Percentiles rank a stretch among this genome's conserved stretches.
Conservation (phyloP, 2,113 vertebrate species). For the Coptodon bakossiorum region DNA sequence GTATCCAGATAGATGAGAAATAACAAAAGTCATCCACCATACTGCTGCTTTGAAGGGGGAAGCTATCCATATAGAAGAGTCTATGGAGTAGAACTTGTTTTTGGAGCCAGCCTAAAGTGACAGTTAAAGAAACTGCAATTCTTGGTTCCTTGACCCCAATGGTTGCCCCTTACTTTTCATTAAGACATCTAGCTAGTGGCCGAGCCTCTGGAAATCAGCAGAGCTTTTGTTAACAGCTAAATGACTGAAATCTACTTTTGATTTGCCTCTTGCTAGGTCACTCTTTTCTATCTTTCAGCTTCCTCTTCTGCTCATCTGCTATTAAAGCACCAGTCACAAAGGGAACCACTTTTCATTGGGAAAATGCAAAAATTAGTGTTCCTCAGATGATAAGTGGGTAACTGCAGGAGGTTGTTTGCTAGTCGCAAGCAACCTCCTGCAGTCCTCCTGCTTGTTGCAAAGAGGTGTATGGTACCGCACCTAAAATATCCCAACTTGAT, state of each 20-base stretch:
- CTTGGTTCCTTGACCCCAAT: not conserved
- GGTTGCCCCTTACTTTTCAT: not conserved
- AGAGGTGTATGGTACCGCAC: not conserved
- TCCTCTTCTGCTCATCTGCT: not conserved
- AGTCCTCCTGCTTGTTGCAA: not conserved
- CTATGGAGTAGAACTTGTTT: not conserved
- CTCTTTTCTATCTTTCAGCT: not conserved
- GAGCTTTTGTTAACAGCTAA: not conserved
- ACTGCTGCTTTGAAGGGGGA: not conserved
- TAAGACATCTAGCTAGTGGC: not conserved
- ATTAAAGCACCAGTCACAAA: not conserved
- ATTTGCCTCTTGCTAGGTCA: not conserved
- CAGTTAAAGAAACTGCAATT: not conserved
- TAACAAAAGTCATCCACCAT: not conserved
- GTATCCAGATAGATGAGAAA: not conserved
- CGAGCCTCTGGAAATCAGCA: not conserved
- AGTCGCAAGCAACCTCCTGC: not conserved
- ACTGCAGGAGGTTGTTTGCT: not conserved
- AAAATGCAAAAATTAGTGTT: not conserved
- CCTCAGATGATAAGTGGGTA: not conserved
- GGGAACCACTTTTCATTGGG: not conserved
- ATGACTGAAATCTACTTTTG: not conserved
- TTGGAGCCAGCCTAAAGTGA: not conserved
- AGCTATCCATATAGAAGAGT: not conserved
- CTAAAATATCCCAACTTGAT: not conserved